Percentiles rank a stretch among this genome's conserved stretches.
Evolutionary conservation across 2,888 invertebrate species (phyloP).

Genomic region (Diplazon laetatorius): DNA sequence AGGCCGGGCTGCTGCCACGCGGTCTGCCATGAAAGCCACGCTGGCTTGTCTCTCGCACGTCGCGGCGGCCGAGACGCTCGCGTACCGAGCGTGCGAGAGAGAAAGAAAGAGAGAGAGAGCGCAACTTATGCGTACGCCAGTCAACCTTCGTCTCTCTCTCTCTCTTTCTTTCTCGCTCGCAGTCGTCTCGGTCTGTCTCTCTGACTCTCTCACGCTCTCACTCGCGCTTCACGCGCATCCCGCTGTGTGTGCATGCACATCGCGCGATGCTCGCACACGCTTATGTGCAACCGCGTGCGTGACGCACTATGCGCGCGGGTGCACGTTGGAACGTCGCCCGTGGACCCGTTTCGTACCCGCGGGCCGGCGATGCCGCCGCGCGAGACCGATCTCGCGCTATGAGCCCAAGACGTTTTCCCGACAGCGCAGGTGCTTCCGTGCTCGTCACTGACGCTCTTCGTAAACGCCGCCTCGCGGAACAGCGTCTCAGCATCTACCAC

Average conservation of each 20-base stretch:
- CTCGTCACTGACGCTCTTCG: constrained; percentile 50
- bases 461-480: background rate
- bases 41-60: constrained; percentile 63
- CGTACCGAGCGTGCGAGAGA: constrained; percentile 10
- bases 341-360: constrained; percentile 66
- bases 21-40: constrained; percentile 78
- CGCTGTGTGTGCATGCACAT: background rate
- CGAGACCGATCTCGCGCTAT: constrained; percentile 45
- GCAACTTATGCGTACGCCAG: constrained; percentile 23
- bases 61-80: constrained; percentile 38
- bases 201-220: constrained; percentile 18
- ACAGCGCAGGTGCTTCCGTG: constrained; percentile 76
- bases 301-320: constrained; percentile 31
- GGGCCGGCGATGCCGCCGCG: no score
- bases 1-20: constrained; percentile 80
- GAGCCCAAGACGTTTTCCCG: constrained; percentile 63
- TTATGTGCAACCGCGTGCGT: constrained; percentile 37
- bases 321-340: constrained; percentile 67
- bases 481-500: no score
- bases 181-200: constrained; percentile 5
- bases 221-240: constrained; percentile 12
- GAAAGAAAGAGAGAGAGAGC: constrained; percentile 41
- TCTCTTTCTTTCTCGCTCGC: background rate
- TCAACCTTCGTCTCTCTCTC: constrained; percentile 55
- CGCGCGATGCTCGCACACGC: constrained; percentile 37